phyloP scores from a whole-genome alignment of 2,797 vertebrate species.

The Sebastes kiyomatsui region DNA sequence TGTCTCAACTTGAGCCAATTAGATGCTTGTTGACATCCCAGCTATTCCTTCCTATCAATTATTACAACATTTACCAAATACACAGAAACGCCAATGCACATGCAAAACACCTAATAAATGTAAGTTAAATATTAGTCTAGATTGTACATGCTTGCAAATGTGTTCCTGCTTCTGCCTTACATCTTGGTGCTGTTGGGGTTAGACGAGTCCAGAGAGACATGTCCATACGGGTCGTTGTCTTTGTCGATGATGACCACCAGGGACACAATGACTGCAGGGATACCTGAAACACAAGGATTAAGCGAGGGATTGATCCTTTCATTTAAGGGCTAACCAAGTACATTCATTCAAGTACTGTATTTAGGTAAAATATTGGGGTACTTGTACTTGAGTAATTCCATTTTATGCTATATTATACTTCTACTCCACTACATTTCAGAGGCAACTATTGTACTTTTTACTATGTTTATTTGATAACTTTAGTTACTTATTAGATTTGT shows the following conservation, averaged over 20 bases:
- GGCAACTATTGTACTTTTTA: neutral
- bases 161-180: slow-evolving; percentile 24
- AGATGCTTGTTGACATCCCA: neutral
- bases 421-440: neutral
- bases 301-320: neutral
- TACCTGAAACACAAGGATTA: slow-evolving; percentile 63
- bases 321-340: neutral
- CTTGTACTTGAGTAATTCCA: neutral
- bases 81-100: neutral
- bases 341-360: neutral
- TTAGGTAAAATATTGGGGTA: neutral
- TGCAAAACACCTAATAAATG: neutral
- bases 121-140: neutral
- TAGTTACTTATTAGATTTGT: neutral
- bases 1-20: neutral
- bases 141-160: neutral
- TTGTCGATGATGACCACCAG: slow-evolving; percentile 49
- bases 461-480: neutral
- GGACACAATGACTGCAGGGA: slow-evolving; percentile 74
- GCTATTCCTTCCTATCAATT: neutral
- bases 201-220: neutral
- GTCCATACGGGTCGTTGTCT: slow-evolving; percentile 53
- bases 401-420: neutral
- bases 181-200: slow-evolving; percentile 13
- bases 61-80: neutral